Evolutionary conservation across 2,888 invertebrate genomes (phyloP), one percentile per base, ranked within the genome.

Genomic region (Phyllotreta striolata): DNA sequence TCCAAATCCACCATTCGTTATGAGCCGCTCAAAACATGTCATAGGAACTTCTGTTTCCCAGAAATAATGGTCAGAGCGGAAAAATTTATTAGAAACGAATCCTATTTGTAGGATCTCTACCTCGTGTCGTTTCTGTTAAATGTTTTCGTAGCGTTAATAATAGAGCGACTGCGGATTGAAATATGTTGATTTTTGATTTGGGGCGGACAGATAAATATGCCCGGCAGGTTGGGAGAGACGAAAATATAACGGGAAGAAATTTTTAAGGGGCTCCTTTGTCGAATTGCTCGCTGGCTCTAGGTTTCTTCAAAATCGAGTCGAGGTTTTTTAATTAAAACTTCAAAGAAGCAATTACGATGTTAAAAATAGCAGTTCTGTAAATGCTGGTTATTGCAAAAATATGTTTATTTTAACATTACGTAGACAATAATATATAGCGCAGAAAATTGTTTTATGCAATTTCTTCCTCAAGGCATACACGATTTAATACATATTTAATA

Each of bases 141-240:
- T 51, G 59, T 51, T 59, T 52, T 34, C 37, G 40, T 59, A 51
- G 34, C 7, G 51, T 59, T 59, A 59, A 59, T 59, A 59, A 59
- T 43, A 59, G 58, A 58, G 59, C 10, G 43, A 37, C 51, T 52
- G 59, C 49, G 47, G 39, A 49, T 39, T 24, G 58, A 58, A 58
- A 59, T 43, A 59, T 59, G 52, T 52, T 52, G 59, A 59, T 51
- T 59, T 52, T 52, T 59, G 52, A 59, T 59, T 52, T 39, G 51
- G 59, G 59, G 37, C 59, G 41, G 59, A 59, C 51, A 59, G 41
- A 52, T 51, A 52, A 52, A 59, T 43, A 59, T 59, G 24, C 35
- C 51, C 52, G n/a, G 9, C 43, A 43, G 37, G 34, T 51, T 43
- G 10, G 35, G 10, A 13, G 10, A 49, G 35, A 58, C 49, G 12